Percentiles rank a stretch among this genome's conserved stretches.
Evolutionary conservation across 2,113 vertebrate genomes (phyloP).

Genomic region (Platycercus adscitus): DNA sequence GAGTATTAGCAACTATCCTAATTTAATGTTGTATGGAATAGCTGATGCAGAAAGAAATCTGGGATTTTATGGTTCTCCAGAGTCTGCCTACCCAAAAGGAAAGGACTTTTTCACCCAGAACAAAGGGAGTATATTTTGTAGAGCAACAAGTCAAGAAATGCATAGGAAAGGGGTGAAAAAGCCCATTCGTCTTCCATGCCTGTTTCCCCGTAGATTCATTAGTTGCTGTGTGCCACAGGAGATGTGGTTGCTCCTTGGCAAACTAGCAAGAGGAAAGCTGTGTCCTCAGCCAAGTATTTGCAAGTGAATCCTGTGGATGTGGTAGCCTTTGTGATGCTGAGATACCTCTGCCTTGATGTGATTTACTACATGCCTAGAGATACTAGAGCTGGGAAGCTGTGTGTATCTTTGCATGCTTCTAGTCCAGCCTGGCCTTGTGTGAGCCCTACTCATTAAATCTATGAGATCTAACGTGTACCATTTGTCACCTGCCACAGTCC

Average conservation of each 20-base stretch:
- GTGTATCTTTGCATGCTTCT: background rate
- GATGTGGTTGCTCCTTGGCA: background rate
- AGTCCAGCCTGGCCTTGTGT: background rate
- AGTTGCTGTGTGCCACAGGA: background rate
- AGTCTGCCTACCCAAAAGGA: background rate
- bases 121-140: background rate
- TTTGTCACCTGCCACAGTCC: background rate
- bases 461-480: background rate
- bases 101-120: background rate
- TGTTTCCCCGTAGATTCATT: background rate
- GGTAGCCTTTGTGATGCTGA: background rate
- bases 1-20: conserved; percentile 58
- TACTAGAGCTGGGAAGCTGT: background rate
- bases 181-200: background rate
- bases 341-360: background rate
- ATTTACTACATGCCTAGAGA: background rate
- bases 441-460: background rate
- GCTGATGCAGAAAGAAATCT: conserved; percentile 4
- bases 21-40: conserved; percentile 65
- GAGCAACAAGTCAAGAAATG: background rate
- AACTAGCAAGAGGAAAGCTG: background rate
- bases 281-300: background rate
- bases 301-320: background rate
- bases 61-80: background rate
- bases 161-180: background rate